Conservation (phyloP, 2,113 vertebrate species). For the Vulpes lagopus region DNA sequence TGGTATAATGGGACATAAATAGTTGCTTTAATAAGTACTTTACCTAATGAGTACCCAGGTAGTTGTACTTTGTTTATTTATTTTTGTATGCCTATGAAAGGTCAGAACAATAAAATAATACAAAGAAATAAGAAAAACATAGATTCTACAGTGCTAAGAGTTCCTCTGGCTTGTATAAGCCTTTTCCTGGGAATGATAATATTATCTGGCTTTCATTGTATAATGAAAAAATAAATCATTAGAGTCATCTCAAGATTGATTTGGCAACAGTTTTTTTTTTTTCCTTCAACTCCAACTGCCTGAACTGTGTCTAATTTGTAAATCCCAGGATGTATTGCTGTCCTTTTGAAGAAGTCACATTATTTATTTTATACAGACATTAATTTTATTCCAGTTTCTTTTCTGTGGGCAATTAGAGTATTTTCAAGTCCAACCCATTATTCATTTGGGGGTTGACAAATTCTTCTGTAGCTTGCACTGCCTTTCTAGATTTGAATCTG, state of each 20-base stretch:
- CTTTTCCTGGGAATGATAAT: neutral
- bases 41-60: neutral
- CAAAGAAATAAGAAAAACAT: neutral
- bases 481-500: constrained; percentile 10
- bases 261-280: neutral
- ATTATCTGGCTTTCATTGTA: neutral
- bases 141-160: neutral
- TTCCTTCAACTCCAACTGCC: neutral
- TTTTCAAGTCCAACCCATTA: constrained; percentile 36
- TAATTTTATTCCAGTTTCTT: constrained; percentile 66
- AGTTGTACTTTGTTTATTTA: neutral
- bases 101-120: neutral
- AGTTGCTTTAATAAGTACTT: neutral
- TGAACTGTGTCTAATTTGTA: constrained; percentile 50
- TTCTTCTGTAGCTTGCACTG: neutral
- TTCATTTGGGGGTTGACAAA: constrained; percentile 50
- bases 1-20: neutral
- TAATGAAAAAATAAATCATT: constrained; percentile 37
- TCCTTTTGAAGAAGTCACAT: constrained; percentile 61
- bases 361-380: constrained; percentile 72
- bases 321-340: constrained; percentile 33
- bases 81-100: neutral
- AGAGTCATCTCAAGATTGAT: neutral
- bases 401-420: constrained; percentile 61
- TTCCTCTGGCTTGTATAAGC: neutral